phyloP scores from a whole-genome alignment of 2,113 vertebrate genomes.

The Campylorhamphus procurvoides region DNA sequence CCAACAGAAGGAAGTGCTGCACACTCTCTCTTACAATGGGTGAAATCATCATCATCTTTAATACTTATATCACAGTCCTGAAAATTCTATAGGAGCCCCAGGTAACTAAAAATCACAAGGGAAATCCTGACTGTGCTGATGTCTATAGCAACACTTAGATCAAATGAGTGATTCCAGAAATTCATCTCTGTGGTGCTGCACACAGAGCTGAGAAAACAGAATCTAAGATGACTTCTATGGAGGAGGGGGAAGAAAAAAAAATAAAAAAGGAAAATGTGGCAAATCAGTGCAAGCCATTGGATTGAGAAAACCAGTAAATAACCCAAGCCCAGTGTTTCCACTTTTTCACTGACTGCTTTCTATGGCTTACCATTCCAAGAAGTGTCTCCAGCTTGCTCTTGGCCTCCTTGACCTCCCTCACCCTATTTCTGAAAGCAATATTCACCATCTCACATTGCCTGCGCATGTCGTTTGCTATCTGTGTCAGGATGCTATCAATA shows the following conservation, averaged over 20 bases:
- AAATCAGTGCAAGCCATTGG: neutral
- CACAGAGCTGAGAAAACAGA: neutral
- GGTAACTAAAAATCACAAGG: neutral
- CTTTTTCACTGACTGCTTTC: neutral
- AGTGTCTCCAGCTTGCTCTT: constrained; percentile 84
- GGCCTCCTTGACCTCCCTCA: constrained; percentile 80
- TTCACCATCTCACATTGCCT: constrained; percentile 76
- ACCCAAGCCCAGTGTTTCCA: neutral
- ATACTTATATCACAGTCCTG: neutral
- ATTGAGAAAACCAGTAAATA: neutral
- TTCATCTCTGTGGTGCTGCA: neutral
- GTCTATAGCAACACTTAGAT: neutral
- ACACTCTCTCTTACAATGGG: neutral
- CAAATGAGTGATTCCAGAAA: neutral
- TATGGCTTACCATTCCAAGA: constrained; percentile 77
- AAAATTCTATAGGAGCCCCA: neutral
- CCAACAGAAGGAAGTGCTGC: neutral
- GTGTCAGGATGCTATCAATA: constrained; percentile 83
- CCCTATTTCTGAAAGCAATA: constrained; percentile 71
- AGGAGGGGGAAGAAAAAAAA: neutral
- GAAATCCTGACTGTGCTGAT: neutral
- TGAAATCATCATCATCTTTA: neutral
- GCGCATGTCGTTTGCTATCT: constrained; percentile 78
- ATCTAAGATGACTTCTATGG: neutral
- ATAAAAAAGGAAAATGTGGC: neutral